Evolutionary conservation across 2,113 vertebrate genomes (phyloP), one percentile per base, ranked within the genome.

Genomic region (Pipra filicauda): DNA sequence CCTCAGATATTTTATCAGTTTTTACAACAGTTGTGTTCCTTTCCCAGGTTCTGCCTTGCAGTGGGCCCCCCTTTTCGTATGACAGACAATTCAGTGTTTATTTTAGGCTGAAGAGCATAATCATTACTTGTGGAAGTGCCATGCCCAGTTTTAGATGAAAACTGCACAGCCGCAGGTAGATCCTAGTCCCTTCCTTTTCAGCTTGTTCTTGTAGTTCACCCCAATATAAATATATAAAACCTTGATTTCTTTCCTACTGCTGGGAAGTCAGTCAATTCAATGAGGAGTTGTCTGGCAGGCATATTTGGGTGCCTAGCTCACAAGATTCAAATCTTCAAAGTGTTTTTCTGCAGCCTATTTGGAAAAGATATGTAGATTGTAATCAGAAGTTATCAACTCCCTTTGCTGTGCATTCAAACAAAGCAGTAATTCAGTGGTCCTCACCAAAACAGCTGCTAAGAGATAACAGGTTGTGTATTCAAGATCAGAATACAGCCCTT

Each of bases 381-480:
- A 91, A 91, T 84, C 76, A 84, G 46, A 62, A 93, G 39, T 59
- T 76, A 92, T 84, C 51, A 26, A 74, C 80, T 93, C 82, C 59
- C 57, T 91, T 64, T 52, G 39, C 65, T 87, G 49, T 58, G 64
- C 28, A 59, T 67, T 52, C 79, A 70, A 82, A 93, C 15, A 55
- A 73, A 91, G 35, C 6, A 81, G 67, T 80, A 84, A 88, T 62
- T 84, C 79, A 80, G 88, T 28, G 88, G 15, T 15, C 35, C 51
- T 92, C 46, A 12, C 43, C 55, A 71, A 41, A 95, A 84, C 52
- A 91, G 52, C 82, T 88, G 52, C 30, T 39, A 14, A 61, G 51
- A 95, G 62, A 91, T 49, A 90, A 64, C 23, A 55, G 80, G 43
- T 64, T 85, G 64, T 37, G 44, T 51, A 85, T 48, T 84, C 80